Evolutionary conservation across 2,888 invertebrate genomes (phyloP), one percentile per base, ranked within the genome.

Genomic region (Plagiodera versicolora): DNA sequence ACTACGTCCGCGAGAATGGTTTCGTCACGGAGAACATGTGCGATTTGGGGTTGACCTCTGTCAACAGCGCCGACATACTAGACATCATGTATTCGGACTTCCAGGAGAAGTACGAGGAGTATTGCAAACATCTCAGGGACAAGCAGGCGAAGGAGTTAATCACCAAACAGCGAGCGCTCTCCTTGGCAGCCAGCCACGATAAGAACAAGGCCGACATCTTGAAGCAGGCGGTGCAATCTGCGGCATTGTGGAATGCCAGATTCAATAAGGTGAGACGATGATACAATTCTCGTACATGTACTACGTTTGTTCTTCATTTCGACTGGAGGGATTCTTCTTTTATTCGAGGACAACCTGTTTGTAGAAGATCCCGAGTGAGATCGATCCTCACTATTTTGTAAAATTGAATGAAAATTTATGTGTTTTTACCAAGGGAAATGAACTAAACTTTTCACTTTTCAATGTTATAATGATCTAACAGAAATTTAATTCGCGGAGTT

Each of bases 21-120:
- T 83, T 95, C 53, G 96, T 95, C 24, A 89, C 90, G 1, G 96
- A 96, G 80, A 89, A 91, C 53, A 91, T 95, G 82, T 95, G 95
- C 80, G 96, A 97, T 81, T 85, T 97, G 74, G 97, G 94, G 67
- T 82, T 97, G 68, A 97, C 96, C 1, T 96, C 96, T 0, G 89
- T 98, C 4, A 89, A 89, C 73, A 94, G 93, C 64, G 91, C 94
- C 51, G 98, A 98, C 79, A 94, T 98, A 51, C 83, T 96, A 69
- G 98, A 98, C 76, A 90, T 98, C 58, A 95, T 98, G 95, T 88
- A 91, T 68, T 88, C 90, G 30, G 98, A 98, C 81, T 98, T 96
- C 80, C 94, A 94, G 47, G 92, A 92, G 63, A 96, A 97, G 75
- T 98, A 95, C 77, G 93, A 95, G 79, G 96, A 96, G 75, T 93